Percentiles rank a stretch among this genome's conserved stretches.
Evolutionary conservation across 2,797 vertebrate species (phyloP).

Genomic region (Danio aesculapii): DNA sequence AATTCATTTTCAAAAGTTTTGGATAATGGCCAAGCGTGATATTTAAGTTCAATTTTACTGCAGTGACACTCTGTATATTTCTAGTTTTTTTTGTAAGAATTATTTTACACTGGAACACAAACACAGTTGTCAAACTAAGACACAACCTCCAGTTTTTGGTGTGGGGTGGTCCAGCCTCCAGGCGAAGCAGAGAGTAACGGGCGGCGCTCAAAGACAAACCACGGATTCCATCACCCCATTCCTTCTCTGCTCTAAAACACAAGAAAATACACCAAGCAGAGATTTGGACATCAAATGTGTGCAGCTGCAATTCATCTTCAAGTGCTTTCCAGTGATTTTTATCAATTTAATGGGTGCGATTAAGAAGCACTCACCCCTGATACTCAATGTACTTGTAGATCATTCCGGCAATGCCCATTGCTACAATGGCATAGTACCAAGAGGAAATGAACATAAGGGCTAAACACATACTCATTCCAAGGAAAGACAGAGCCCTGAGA

Average conservation of each 20-base stretch:
- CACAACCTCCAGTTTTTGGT: conserved; percentile 97
- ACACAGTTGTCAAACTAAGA: background rate
- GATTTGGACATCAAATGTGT: background rate
- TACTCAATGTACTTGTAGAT: conserved; percentile 99
- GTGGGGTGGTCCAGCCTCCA: conserved; percentile 95
- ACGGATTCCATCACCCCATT: conserved; percentile 98
- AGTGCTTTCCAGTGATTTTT: background rate
- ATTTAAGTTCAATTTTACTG: background rate
- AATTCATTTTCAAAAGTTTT: background rate
- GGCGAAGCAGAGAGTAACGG: conserved; percentile 89
- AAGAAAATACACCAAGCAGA: background rate
- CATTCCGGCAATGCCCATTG: conserved; percentile 97
- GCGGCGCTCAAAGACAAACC: conserved; percentile 95
- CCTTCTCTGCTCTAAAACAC: conserved; percentile 91
- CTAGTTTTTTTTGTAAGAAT: background rate
- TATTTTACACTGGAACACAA: background rate
- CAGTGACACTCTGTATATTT: no score
- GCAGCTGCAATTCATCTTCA: background rate
- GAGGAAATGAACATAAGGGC: conserved; percentile 99
- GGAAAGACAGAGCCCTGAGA: conserved; percentile 92
- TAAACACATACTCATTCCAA: conserved; percentile 98
- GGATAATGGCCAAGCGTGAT: background rate
- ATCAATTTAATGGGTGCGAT: background rate
- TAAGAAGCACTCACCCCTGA: conserved; percentile 87
- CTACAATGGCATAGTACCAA: conserved; percentile 98